phyloP scores from a whole-genome alignment of 2,888 invertebrate species.

The Orthonevra nobilis region DNA sequence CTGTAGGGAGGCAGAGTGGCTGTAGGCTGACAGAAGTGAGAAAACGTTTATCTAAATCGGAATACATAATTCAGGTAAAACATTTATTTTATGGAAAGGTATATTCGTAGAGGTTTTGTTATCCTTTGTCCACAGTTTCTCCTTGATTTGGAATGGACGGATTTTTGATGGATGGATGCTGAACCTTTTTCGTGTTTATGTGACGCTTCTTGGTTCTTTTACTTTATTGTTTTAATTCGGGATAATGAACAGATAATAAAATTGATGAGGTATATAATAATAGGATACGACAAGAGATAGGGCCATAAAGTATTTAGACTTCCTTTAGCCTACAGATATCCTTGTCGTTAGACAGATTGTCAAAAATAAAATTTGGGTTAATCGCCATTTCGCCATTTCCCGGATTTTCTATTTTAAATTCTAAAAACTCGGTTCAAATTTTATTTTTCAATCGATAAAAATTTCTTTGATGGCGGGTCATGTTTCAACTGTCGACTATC shows the following conservation, averaged over 20 bases:
- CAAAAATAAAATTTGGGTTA: no score
- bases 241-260: constrained; percentile 39
- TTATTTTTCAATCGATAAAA: no score
- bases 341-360: no score
- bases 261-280: constrained; percentile 34
- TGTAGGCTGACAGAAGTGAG: constrained; percentile 41
- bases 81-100: constrained; percentile 6
- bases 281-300: constrained; percentile 17
- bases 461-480: no score
- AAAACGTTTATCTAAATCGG: constrained; percentile 60
- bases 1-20: constrained; percentile 17
- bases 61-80: constrained; percentile 57
- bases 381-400: no score
- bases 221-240: constrained; percentile 31
- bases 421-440: no score
- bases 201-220: background rate
- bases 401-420: no score
- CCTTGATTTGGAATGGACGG: constrained; percentile 21
- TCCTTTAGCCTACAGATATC: no score
- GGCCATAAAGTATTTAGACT: constrained; percentile 15
- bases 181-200: constrained; percentile 51
- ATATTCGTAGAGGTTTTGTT: constrained; percentile 19
- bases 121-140: constrained; percentile 7
- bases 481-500: no score
- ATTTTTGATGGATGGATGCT: constrained; percentile 20